Evolutionary conservation across 1,140 invertebrate species (phyloP), one percentile per base, ranked within the genome.

Genomic region (Pachyrhynchus sulphureomaculatus): DNA sequence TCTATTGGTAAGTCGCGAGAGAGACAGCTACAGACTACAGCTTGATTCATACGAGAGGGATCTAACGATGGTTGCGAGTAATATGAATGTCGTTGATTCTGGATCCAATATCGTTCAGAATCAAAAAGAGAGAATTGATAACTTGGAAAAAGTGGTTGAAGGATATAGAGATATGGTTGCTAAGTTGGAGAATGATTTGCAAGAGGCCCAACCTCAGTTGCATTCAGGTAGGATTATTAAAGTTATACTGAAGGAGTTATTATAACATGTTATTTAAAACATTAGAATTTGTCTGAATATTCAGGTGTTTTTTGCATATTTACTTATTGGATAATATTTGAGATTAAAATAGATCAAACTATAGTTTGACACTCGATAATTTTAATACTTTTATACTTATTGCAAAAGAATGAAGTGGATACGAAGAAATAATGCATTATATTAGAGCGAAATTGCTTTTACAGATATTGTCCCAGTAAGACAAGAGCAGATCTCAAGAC

Each of bases 11-110:
- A 86, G 87, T 0, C 84, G 89, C 47, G 89, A 91, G 74, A 79
- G 91, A 47, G 91, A 93, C 67, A 88, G 85, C 64, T 84, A 84
- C 53, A 62, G 72, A 20, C 29, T 66, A 54, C 86, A 93, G 60
- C 71, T 93, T 29, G 89, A 92, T 64, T 86, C 88, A 26, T 93
- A 92, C 68, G 91, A 93, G 74, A 89, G 87, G 70, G 91, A 93
- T 76, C 77, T 88, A 54, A 89, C 88, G 6, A 79, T 83, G 69
- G 60, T 70, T 8, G 66, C 47, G 36, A 67, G 65, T 17, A 17
- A n/a, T n/a, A n/a, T n/a, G n/a, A n/a, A n/a, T n/a, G n/a, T 6
- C 5, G 5, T 32, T 2, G 57, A 65, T 12, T 72, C 70, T 5
- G 68, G 69, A 5, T 75, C 76, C 21, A 72, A 72, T 15, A 75